Base-by-base conservation (phyloP, 2,888 invertebrate genomes). In the Chirona hameri region DNA sequence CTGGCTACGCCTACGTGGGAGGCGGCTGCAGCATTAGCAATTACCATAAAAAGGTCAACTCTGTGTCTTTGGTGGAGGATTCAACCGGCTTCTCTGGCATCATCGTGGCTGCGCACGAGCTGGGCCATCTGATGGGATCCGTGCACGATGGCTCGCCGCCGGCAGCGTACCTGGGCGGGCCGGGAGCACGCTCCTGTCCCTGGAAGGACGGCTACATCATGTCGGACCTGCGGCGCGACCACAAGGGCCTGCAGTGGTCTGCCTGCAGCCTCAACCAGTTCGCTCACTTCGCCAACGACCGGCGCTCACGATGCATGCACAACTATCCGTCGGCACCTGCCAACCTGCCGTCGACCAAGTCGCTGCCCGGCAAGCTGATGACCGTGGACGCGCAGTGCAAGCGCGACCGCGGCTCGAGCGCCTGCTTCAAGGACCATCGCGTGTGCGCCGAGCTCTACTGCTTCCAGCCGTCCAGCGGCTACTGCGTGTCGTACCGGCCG, bases 1-100 rank as follows among this genome's bases (percentile, higher is more conserved):
- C 82, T 52, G 82, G 82, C 48, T 82, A 82, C 55, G 82, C 82
- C 15, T 82, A 82, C n/a, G 79, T 82, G 1, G 82, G 82, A 5
- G 82, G 82, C 18, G 76, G 72, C 48, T 82, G 82, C 72, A 52
- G 57, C 52, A 52, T 65, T 48, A 82, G 76, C 76, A 52, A 52
- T 7, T 55, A 72, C 48, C 24, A 48, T 29, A 39, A 72, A n/a
- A 39, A 72, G 79, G 46, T 72, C n/a, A 82, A 72, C 82, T 52
- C 72, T 10, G 82, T 82, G 69, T 76, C 65, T 15, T n/a, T 82
- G 24, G 76, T 82, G 14, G 82, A 82, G 76, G 82, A 82, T n/a
- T n/a, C 69, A 18, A 76, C 76, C n/a, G 82, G 82, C 39, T 82
- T 76, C 72, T 72, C 82, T 0, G 82, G 82, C 24, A 82, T 82